Evolutionary conservation across 2,888 invertebrate species (phyloP).

Genomic region (Plagodis dolabraria): DNA sequence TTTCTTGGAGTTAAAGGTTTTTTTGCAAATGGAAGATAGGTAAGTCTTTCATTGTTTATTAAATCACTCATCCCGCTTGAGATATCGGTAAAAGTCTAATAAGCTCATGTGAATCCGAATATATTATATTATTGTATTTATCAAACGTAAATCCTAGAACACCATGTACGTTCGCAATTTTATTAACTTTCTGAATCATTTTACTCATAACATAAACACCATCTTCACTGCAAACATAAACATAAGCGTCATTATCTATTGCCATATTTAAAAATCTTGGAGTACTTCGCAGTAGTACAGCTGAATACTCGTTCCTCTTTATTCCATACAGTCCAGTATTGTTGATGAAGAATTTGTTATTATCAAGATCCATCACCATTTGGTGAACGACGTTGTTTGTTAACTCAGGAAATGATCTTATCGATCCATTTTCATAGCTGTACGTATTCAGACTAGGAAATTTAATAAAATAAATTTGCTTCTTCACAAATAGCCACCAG

Average conservation of each 20-base stretch:
- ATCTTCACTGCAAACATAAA: slow-evolving; percentile 67
- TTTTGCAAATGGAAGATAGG: too few species aligned
- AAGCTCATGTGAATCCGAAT: slow-evolving; percentile 69
- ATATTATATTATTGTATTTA: slow-evolving; percentile 63
- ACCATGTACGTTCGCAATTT: slow-evolving; percentile 58
- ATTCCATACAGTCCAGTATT: slow-evolving; percentile 65
- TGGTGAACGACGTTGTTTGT: slow-evolving; percentile 58
- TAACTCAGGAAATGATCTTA: slow-evolving; percentile 50
- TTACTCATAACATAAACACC: slow-evolving; percentile 65
- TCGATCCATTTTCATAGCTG: slow-evolving; percentile 54
- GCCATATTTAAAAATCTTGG: slow-evolving; percentile 65
- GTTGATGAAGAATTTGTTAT: slow-evolving; percentile 67
- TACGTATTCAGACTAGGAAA: slow-evolving; percentile 67
- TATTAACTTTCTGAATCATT: slow-evolving; percentile 60
- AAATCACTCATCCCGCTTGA: neutral
- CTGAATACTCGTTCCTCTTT: slow-evolving; percentile 40
- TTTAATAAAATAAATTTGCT: slow-evolving; percentile 63
- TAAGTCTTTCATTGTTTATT: too few species aligned
- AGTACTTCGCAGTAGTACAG: slow-evolving; percentile 52
- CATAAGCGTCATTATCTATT: slow-evolving; percentile 57
- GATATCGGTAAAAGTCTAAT: slow-evolving; percentile 50
- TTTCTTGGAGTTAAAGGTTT: too few species aligned
- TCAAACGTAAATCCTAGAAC: slow-evolving; percentile 70
- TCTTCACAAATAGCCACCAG: slow-evolving; percentile 70
- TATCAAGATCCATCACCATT: slow-evolving; percentile 62